Evolutionary conservation across 2,113 vertebrate genomes (phyloP), one percentile per base, ranked within the genome.

Genomic region (Sander lucioperca): DNA sequence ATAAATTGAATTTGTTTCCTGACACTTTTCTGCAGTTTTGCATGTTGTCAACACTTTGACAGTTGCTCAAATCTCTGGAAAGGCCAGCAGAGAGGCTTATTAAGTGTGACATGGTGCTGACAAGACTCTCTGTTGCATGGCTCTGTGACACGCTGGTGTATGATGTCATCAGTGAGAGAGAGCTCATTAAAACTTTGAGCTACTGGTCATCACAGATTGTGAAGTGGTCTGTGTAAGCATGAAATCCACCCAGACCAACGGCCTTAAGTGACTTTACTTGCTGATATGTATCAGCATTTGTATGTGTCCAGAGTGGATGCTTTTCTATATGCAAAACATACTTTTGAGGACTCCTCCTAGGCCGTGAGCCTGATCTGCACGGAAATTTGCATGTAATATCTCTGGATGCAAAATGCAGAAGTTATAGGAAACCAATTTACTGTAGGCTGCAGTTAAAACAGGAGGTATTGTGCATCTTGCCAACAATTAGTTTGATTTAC

Each of bases 1-100:
- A 90, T 67, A 74, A 86, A 89, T 88, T 85, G 57, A 91, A 90
- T 85, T 88, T 89, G 84, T 90, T 88, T 85, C 77, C 62, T 66
- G 68, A 89, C 69, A 59, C 73, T 89, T 80, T 81, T 79, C 70
- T 84, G 85, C 74, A 77, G 83, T 85, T 90, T 84, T 87, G 74
- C 75, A 77, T 82, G 79, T 77, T 81, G 86, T 79, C 87, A 80
- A 77, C 56, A 62, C 2, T 54, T 77, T 88, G 79, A 86, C 84
- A 80, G 86, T 79, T 64, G 80, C 84, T 85, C 83, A 65, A 78
- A 67, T 89, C 72, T 81, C 77, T 56, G 65, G 74, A 68, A 30
- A 71, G 74, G 84, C 48, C 21, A 14, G 58, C 74, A 27, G 70
- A 74, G 85, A 91, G 63, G 77, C 79, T 80, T 75, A 88, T 91